Evolutionary conservation across 1,140 invertebrate species (phyloP).

Genomic region (Aplysia californica): DNA sequence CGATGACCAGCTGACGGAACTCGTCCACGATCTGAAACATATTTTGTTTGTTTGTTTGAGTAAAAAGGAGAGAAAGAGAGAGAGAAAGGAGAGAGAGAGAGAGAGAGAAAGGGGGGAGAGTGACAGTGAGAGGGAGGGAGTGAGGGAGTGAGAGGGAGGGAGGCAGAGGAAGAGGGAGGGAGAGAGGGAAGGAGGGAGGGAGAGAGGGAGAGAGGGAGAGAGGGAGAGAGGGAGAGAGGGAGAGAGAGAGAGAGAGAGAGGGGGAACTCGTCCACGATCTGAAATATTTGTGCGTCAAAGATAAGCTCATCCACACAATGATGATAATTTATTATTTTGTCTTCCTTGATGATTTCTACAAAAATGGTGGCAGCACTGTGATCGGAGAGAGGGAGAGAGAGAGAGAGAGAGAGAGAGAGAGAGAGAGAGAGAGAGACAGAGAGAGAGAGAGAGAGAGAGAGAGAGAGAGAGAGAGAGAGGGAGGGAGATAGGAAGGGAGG

Average conservation of each 20-base stretch:
- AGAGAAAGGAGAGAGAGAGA: no score
- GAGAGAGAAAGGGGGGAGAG: no score
- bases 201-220: neutral
- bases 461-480: neutral
- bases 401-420: neutral
- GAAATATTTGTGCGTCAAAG: no score
- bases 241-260: neutral
- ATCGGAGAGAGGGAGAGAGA: neutral
- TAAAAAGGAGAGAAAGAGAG: no score
- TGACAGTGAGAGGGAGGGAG: neutral
- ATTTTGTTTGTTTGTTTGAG: no score
- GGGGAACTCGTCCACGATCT: no score
- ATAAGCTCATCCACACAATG: no score
- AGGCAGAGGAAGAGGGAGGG: neutral
- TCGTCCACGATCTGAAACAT: slow-evolving; percentile 53
- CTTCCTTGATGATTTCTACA: no score
- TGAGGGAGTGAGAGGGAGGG: neutral
- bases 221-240: neutral
- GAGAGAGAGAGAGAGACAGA: neutral
- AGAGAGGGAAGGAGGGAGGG: neutral
- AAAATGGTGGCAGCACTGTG: no score
- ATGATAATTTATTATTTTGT: no score
- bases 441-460: neutral
- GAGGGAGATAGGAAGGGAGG: neutral
- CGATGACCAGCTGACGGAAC: slow-evolving; percentile 36